Conservation (phyloP, 1,140 invertebrate genomes). For the Rhagoletis zephyria region DNA sequence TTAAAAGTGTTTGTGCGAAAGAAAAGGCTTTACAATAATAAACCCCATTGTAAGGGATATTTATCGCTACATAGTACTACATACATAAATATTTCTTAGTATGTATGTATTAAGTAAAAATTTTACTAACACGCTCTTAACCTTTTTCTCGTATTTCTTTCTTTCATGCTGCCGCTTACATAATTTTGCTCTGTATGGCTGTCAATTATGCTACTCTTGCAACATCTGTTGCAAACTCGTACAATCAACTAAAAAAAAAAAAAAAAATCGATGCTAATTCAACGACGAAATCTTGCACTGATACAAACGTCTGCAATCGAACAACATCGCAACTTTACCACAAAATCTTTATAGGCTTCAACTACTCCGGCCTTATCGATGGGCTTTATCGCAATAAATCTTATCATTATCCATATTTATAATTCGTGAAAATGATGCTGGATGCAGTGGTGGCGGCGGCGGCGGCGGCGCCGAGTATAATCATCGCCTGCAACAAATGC, state of each 20-base stretch:
- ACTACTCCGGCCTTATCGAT: conserved; percentile 71
- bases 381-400: conserved; percentile 71
- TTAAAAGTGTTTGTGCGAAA: no score
- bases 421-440: conserved; percentile 62
- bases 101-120: not conserved
- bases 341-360: conserved; percentile 61
- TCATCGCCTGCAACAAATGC: conserved; percentile 7
- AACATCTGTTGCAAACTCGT: not conserved
- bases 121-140: not conserved
- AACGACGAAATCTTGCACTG: not conserved
- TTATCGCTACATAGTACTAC: not conserved
- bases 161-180: not conserved
- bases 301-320: not conserved
- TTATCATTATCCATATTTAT: conserved; percentile 72
- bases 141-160: not conserved
- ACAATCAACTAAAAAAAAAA: not conserved
- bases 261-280: not conserved
- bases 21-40: no score
- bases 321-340: not conserved
- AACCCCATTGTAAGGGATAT: not conserved
- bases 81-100: no score
- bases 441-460: not conserved
- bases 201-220: not conserved
- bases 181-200: not conserved
- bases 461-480: not conserved